A percentile compares a stretch with the other conserved stretches of the same genome.
Evolutionary conservation across 1,140 invertebrate species (phyloP).

Genomic region (Macrostomum lignano): DNA sequence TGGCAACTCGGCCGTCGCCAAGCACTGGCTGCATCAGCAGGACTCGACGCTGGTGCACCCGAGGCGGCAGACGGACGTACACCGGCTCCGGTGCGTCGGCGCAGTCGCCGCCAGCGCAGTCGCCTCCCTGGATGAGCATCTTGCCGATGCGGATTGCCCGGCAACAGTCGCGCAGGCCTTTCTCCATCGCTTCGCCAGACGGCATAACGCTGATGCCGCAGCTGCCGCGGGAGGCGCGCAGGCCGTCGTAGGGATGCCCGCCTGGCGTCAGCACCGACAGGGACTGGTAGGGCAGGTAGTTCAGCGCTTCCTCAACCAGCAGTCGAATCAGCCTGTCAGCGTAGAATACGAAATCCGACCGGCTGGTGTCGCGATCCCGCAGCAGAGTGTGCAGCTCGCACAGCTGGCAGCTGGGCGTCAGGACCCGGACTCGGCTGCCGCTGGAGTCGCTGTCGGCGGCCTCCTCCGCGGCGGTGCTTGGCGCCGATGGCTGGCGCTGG

Average conservation of each 20-base stretch:
- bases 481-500: too few relatives aligned
- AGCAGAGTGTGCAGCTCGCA: too few relatives aligned
- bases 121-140: constrained; percentile 79
- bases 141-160: constrained; percentile 81
- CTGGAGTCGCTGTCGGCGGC: too few relatives aligned
- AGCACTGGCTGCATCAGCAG: constrained; percentile 94
- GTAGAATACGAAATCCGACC: constrained; percentile 87
- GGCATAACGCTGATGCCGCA: constrained; percentile 90
- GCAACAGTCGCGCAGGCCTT: constrained; percentile 78
- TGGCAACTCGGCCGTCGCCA: constrained; percentile 74
- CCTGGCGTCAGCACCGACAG: constrained; percentile 69
- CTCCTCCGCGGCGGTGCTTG: too few relatives aligned
- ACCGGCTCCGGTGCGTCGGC: constrained; percentile 80
- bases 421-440: too few relatives aligned
- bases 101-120: constrained; percentile 51
- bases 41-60: constrained; percentile 56
- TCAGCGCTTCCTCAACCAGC: constrained; percentile 88
- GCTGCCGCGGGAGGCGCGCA: constrained; percentile 75
- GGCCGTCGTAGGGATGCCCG: constrained; percentile 38
- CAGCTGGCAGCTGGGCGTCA: too few relatives aligned
- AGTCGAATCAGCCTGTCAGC: constrained; percentile 62
- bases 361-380: too few relatives aligned
- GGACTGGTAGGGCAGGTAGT: constrained; percentile 69
- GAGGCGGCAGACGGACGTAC: constrained; percentile 85
- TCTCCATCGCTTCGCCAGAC: constrained; percentile 77